Percentiles rank a stretch among this genome's conserved stretches.
Evolutionary conservation across 2,113 vertebrate species (phyloP).

Genomic region (Cryptomyrus ogoouensis): DNA sequence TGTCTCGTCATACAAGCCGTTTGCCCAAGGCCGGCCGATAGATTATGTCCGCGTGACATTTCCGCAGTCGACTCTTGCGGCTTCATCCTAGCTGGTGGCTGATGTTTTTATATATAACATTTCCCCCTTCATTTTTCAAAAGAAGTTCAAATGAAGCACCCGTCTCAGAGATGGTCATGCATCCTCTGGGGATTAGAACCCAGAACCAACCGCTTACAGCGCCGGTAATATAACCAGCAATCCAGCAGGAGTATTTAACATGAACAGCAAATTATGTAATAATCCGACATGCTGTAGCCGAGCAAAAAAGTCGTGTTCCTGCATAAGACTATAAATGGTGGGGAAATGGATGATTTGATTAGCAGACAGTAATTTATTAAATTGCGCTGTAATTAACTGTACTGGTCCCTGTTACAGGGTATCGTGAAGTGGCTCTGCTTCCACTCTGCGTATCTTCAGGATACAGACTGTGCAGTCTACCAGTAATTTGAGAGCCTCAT

Average conservation of each 20-base stretch:
- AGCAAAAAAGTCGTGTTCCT: neutral
- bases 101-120: neutral
- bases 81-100: neutral
- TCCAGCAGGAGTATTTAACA: neutral
- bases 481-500: neutral
- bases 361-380: conserved; percentile 6
- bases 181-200: neutral
- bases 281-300: neutral
- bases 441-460: neutral
- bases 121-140: neutral
- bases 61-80: neutral
- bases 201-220: neutral
- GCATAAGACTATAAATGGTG: neutral
- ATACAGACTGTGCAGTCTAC: neutral
- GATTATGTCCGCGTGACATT: conserved; percentile 1
- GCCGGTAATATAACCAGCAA: neutral
- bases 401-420: neutral
- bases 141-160: neutral
- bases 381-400: neutral
- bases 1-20: neutral
- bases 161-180: neutral
- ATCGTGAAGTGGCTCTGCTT: neutral
- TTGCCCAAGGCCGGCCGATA: neutral
- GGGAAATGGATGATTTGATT: neutral
- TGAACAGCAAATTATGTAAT: neutral